phyloP scores from a whole-genome alignment of 1,140 invertebrate genomes.

The Acyrthosiphon pisum region DNA sequence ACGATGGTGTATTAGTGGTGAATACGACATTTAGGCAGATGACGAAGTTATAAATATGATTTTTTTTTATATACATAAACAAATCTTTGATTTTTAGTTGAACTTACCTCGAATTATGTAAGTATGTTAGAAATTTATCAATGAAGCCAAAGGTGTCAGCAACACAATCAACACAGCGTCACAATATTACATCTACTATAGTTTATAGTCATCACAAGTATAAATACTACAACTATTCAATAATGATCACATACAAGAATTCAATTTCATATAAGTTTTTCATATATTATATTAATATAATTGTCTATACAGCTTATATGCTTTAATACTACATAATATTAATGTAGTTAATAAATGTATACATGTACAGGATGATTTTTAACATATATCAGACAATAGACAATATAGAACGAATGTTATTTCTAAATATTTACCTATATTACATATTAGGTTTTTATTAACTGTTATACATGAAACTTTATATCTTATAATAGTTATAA shows the following conservation, averaged over 20 bases:
- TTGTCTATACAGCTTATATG: not conserved
- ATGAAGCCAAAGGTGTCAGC: not conserved
- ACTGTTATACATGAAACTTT: not conserved
- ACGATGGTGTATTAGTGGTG: no score
- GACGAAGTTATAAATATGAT: not conserved
- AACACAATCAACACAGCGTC: not conserved
- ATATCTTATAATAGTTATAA: no score
- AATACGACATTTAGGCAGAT: not conserved
- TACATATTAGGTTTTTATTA: not conserved
- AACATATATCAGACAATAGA: not conserved
- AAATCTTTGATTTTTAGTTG: not conserved
- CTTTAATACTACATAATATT: not conserved
- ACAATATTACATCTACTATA: not conserved
- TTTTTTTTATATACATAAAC: not conserved
- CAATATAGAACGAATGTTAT: not conserved
- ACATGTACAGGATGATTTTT: not conserved
- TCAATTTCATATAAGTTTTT: not conserved
- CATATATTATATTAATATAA: not conserved
- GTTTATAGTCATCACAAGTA: not conserved
- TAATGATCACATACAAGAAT: slow-evolving; percentile 17
- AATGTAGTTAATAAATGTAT: not conserved
- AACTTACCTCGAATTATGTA: not conserved
- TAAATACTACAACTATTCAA: not conserved
- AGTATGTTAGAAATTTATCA: not conserved
- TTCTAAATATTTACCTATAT: not conserved